phyloP scores from a whole-genome alignment of 1,140 invertebrate species.

The Trachelipus rathkii region DNA sequence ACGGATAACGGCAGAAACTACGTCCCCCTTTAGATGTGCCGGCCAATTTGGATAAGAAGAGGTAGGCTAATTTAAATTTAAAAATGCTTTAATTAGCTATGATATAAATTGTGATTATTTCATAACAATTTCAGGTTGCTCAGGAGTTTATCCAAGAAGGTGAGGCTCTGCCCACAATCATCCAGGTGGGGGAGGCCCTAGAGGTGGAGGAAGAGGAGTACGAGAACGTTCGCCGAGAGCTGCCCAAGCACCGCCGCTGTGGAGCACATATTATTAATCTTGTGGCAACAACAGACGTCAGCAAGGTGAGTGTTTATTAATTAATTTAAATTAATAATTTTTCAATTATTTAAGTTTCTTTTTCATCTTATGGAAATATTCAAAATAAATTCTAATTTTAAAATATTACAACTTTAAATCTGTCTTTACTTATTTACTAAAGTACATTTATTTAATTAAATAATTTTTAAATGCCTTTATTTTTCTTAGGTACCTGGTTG shows the following conservation, averaged over 20 bases:
- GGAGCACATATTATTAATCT: constrained; percentile 14
- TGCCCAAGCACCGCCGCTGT: constrained; percentile 21
- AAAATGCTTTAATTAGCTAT: constrained; percentile 4
- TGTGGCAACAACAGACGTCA: constrained; percentile 21
- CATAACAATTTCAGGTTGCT: constrained; percentile 23
- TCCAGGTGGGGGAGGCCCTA: background rate
- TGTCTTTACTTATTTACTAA: no score
- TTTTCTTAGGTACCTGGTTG: constrained; percentile 10
- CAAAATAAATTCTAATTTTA: no score
- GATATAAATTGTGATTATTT: background rate
- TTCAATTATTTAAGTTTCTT: no score
- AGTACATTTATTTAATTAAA: no score
- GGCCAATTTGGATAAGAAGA: background rate
- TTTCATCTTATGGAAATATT: no score
- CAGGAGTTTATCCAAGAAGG: constrained; percentile 20
- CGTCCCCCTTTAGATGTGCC: background rate
- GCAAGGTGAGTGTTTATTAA: constrained; percentile 3
- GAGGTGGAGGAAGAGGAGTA: constrained; percentile 10
- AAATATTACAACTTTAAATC: no score
- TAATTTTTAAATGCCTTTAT: no score
- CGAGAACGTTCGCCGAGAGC: background rate
- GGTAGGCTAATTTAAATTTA: background rate
- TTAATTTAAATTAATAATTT: background rate
- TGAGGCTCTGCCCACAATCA: constrained; percentile 12
- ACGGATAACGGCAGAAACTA: background rate